A percentile compares a stretch with the other conserved stretches of the same genome.
These are phyloP conservation scores for Calliphora vicina DNA, from an alignment of 1,140 invertebrate genomes.

Conservation along the genomic window DNA sequence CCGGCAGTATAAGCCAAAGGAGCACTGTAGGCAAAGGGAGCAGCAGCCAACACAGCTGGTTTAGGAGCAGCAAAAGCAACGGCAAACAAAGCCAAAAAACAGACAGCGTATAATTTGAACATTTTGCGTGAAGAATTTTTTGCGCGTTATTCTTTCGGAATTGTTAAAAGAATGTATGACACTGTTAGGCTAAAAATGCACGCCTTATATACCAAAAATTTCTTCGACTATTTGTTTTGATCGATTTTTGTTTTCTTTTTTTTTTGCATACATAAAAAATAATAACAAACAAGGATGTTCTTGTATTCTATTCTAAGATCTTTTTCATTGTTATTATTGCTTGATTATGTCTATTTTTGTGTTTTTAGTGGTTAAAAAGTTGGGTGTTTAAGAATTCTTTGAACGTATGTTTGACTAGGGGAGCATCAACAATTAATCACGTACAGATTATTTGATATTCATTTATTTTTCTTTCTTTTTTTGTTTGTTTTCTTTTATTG, in stretches of 20 bases:
- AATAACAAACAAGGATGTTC: background rate
- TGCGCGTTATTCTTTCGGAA: background rate
- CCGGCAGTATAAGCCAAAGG: conserved; percentile 48
- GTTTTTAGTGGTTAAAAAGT: background rate
- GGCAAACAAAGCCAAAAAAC: conserved; percentile 48
- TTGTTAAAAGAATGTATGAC: background rate
- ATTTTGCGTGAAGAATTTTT: conserved; percentile 15
- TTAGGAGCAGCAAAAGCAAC: conserved; percentile 43
- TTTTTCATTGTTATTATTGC: background rate
- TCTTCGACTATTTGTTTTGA: background rate
- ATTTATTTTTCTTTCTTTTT: background rate
- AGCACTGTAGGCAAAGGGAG: conserved; percentile 43
- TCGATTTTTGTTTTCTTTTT: background rate
- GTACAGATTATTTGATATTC: background rate
- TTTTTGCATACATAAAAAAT: too few species aligned
- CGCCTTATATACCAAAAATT: background rate
- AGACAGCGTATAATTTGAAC: conserved; percentile 40
- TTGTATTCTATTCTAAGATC: background rate
- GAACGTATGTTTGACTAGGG: background rate
- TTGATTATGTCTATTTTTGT: background rate
- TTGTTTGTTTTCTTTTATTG: background rate
- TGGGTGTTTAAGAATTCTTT: background rate
- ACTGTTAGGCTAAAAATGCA: background rate
- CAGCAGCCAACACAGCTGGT: conserved; percentile 21
- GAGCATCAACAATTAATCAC: background rate